Evolutionary conservation across 1,140 invertebrate genomes (phyloP), one percentile per base, ranked within the genome.

Genomic region (Epicauta chinensis): DNA sequence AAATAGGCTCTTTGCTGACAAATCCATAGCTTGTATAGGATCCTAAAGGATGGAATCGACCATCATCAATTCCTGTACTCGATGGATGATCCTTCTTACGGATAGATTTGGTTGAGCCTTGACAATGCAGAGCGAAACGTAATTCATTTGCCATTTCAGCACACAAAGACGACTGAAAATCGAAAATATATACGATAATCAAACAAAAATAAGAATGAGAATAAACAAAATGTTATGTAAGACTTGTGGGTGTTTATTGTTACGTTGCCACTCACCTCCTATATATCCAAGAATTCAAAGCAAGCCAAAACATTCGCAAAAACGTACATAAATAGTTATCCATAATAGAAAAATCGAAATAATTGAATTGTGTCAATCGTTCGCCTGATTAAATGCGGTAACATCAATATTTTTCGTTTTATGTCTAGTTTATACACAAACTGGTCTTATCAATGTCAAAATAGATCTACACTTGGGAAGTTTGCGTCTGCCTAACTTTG

Each of bases 111-210:
- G 72, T 75, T 16, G 78, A 73, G 31, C 77, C 78, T 16, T 76
- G 77, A 63, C 81, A 84, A 62, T 80, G 77, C 51, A 86, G 67
- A 35, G 81, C 82, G 56, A 82, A 82, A 56, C 81, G 78, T 55
- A 87, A 71, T 68, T 87, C 84, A 34, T 76, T 75, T 35, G 79
- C 78, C 79, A 82, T 82, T 71, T 83, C 81, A 49, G 79, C 77
- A 71, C 79, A 83, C 56, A 83, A 73, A 35, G 81, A 82, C 38
- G 77, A 77, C 81, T 83, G 75, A 56, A 73, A 71, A 56, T 44
- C 47, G 14, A 60, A 51, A 55, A 58, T 29, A 54, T 42, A 56
- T 23, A 23, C 23, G 23, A 5, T 23, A 23, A 7, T 7, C 23
- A 3, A 23, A 23, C 23, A 23, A 43, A 52, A 37, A 5, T 6